phyloP scores from a whole-genome alignment of 35 echinoderm and acorn worm genomes.

The Anneissia japonica region DNA sequence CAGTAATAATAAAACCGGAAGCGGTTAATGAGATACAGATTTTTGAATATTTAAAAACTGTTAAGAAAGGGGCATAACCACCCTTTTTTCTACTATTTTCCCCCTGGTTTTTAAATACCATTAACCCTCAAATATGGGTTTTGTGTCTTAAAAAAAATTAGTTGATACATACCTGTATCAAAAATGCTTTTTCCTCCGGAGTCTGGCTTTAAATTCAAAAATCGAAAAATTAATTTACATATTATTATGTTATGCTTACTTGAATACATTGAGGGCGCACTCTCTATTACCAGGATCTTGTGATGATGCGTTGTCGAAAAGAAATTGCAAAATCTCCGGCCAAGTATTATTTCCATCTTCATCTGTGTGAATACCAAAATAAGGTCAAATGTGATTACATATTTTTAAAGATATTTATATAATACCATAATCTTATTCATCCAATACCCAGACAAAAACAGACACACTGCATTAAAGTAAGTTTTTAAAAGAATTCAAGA shows the following conservation, averaged over 20 bases:
- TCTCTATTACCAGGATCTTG: constrained; percentile 50
- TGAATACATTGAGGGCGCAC: constrained; percentile 80
- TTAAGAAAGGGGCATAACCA: too few relatives aligned
- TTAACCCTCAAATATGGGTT: not conserved
- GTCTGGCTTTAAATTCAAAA: not conserved
- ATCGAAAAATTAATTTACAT: not conserved
- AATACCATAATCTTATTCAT: not conserved
- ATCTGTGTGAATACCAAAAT: constrained; percentile 34
- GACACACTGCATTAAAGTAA: not conserved
- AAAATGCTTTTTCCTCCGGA: not conserved
- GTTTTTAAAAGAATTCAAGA: not conserved
- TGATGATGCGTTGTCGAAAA: constrained; percentile 76
- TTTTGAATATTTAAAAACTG: too few relatives aligned
- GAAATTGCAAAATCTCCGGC: constrained; percentile 65
- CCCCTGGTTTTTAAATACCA: not conserved
- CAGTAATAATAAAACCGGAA: too few relatives aligned
- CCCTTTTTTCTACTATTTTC: not conserved
- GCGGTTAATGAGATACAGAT: too few relatives aligned
- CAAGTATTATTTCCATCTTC: constrained; percentile 79
- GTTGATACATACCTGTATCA: not conserved
- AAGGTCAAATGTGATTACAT: too few relatives aligned
- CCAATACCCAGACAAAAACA: not conserved
- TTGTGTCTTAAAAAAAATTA: not conserved
- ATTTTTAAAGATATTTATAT: too few relatives aligned
- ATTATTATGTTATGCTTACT: constrained; percentile 50